Evolutionary conservation across 1,140 invertebrate species (phyloP), one percentile per base, ranked within the genome.

Genomic region (Scaptomyza graminum): DNA sequence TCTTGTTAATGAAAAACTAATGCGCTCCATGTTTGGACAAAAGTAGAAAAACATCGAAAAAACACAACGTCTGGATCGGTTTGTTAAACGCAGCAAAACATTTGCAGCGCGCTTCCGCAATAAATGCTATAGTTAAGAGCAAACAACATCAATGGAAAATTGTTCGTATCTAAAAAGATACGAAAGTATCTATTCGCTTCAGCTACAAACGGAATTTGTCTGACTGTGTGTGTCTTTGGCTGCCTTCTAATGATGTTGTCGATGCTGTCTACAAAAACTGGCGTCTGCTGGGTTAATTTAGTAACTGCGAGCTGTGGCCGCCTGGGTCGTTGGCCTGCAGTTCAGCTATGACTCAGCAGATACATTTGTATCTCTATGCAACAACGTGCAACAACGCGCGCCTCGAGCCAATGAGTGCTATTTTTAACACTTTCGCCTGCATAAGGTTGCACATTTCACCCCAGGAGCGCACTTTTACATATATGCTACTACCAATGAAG

Each of bases 381-480:
- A 46, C 70, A 64, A 63, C 64, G 9, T 37, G 37, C 37, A 41
- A 41, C 37, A 41, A 12, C 37, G 37, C 37, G 83, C 75, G 28
- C 28, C 28, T 31, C 68, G 64, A 41, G 75, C 41, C 81, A 46
- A 60, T 37, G 54, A 46, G 66, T 37, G 54, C 83, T 88, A 88
- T 88, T 88, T 88, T 83, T 88, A 82, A 77, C 84, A 88, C 77
- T 88, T 88, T 79, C 76, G 64, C 63, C 63, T 34, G 74, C 74
- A 62, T 66, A 77, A 77, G 74, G 77, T 75, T 79, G 66, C 67
- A 55, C 64, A 41, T 50, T 74, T 64, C 74, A 82, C 83, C 83
- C 83, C 83, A 88, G 83, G 83, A 88, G 84, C 83, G 83, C 18
- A 22, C 18, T 22, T 22, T 22, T 22, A 22, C 18, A 22, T 22